phyloP scores from a whole-genome alignment of 2,113 vertebrate genomes.

The Chiloscyllium plagiosum region DNA sequence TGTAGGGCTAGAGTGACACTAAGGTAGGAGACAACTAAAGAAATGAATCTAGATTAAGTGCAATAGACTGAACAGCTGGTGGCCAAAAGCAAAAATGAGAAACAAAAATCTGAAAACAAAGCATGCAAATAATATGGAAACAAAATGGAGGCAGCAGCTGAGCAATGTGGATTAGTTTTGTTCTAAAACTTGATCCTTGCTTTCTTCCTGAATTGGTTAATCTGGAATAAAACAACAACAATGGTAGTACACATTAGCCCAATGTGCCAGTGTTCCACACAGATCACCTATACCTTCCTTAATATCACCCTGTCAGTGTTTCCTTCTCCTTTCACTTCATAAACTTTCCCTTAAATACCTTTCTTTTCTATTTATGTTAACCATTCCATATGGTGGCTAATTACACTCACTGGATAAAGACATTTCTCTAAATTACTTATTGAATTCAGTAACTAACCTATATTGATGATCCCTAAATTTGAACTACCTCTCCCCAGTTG shows the following conservation, averaged over 20 bases:
- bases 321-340: not conserved
- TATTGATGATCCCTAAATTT: not conserved
- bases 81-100: too few species aligned
- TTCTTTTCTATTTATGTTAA: not conserved
- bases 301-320: not conserved
- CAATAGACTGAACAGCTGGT: too few species aligned
- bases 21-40: too few species aligned
- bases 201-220: not conserved
- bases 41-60: too few species aligned
- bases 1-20: too few species aligned
- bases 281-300: not conserved
- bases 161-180: not conserved
- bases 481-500: not conserved
- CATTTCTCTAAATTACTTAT: not conserved
- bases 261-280: not conserved
- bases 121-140: too few species aligned
- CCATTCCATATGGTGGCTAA: not conserved
- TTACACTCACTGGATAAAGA: not conserved
- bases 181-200: not conserved
- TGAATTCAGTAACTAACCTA: not conserved
- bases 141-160: not conserved
- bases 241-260: not conserved
- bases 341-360: not conserved
- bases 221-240: not conserved
- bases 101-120: too few species aligned